A percentile compares a stretch with the other conserved stretches of the same genome.
These are phyloP conservation scores for Phyllostomus discolor DNA, from an alignment of 2,113 vertebrate species.

Conservation along the genomic window DNA sequence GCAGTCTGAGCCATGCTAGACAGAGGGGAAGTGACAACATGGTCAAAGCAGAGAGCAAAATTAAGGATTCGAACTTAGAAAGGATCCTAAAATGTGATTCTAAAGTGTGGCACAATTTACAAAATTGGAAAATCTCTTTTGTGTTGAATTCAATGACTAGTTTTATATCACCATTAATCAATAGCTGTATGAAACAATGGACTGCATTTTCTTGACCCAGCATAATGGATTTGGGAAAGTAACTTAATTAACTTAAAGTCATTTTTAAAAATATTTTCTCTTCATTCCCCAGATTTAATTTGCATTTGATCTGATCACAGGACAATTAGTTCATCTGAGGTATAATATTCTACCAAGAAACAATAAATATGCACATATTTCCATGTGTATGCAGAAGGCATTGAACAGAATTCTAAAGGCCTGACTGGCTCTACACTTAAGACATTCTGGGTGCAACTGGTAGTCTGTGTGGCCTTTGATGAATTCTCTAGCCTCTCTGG, in stretches of 20 bases:
- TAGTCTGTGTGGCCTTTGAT: neutral
- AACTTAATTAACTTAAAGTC: neutral
- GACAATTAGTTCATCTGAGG: neutral
- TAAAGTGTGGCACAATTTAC: neutral
- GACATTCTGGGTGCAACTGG: neutral
- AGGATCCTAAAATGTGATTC: neutral
- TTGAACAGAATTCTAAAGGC: neutral
- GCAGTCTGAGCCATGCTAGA: neutral
- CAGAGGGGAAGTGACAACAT: neutral
- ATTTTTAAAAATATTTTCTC: neutral
- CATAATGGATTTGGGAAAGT: neutral
- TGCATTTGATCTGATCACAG: neutral
- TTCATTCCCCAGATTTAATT: neutral
- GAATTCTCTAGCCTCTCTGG: neutral
- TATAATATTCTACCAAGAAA: neutral
- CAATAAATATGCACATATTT: neutral
- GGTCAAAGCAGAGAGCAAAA: neutral
- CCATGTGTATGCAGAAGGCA: neutral
- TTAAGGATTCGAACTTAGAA: neutral
- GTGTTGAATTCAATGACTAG: neutral
- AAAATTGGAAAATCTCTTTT: neutral
- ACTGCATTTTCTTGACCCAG: neutral
- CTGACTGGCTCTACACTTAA: neutral
- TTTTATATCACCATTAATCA: neutral
- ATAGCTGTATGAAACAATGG: neutral